These are phyloP conservation scores for Clusia tigrina DNA, from an alignment of 2,888 invertebrate species.

Conservation along the genomic window DNA sequence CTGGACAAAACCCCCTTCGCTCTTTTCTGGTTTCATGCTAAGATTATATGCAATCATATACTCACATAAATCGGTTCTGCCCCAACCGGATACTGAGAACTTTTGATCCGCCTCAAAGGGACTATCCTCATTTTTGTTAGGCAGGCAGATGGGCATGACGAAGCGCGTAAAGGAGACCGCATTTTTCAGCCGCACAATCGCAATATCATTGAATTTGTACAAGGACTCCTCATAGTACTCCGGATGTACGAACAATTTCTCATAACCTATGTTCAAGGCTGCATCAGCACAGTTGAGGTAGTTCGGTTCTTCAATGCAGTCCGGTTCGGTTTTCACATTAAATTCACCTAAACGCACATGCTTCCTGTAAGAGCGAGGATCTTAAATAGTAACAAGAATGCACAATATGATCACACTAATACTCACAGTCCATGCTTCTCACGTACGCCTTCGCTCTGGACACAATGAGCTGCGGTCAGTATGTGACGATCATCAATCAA, in stretches of 20 bases:
- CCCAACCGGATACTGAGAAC: slow-evolving; percentile 72
- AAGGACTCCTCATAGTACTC: slow-evolving; percentile 66
- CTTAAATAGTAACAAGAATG: background rate
- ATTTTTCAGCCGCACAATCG: slow-evolving; percentile 63
- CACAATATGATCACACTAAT: slow-evolving; percentile 24
- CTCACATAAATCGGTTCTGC: slow-evolving; percentile 68
- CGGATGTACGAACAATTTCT: slow-evolving; percentile 72
- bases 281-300: slow-evolving; percentile 70
- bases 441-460: slow-evolving; percentile 65
- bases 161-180: slow-evolving; percentile 65
- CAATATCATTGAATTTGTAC: slow-evolving; percentile 69
- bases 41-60: no score
- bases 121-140: slow-evolving; percentile 51
- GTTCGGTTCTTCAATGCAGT: slow-evolving; percentile 67
- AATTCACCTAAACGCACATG: slow-evolving; percentile 73
- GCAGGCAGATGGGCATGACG: slow-evolving; percentile 70
- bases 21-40: background rate
- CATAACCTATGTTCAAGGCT: slow-evolving; percentile 71
- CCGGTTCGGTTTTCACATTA: slow-evolving; percentile 69
- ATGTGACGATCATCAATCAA: slow-evolving; percentile 69
- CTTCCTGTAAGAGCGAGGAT: slow-evolving; percentile 45
- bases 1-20: no score
- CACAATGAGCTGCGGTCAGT: slow-evolving; percentile 72
- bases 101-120: slow-evolving; percentile 64
- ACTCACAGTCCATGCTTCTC: slow-evolving; percentile 69